Evolutionary conservation across 2,888 invertebrate genomes (phyloP).

Genomic region (Holacanthella duospinosa): DNA sequence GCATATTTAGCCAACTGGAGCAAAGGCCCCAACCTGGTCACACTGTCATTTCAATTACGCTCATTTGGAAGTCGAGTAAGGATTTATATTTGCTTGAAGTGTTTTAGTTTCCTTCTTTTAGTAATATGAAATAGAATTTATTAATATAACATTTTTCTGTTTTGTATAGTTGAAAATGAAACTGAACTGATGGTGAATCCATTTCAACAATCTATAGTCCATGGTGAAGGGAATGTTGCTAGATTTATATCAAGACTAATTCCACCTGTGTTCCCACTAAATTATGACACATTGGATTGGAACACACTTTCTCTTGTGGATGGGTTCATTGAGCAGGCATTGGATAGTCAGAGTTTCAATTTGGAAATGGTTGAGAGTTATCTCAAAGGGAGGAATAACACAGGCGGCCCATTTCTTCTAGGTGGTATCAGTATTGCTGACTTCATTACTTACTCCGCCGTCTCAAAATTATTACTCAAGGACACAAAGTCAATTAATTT

Average conservation of each 20-base stretch:
- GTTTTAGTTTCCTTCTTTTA: not conserved
- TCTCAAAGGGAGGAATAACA: slow-evolving; percentile 1
- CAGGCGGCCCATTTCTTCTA: slow-evolving; percentile 1
- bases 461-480: not conserved
- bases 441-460: slow-evolving; percentile 1
- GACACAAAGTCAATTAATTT: not conserved
- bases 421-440: slow-evolving; percentile 7
- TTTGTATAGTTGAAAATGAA: slow-evolving; percentile 10
- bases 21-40: not conserved
- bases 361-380: slow-evolving; percentile 4
- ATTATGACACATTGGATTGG: slow-evolving; percentile 18
- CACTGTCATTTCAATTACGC: slow-evolving; percentile 4
- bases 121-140: not conserved
- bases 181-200: slow-evolving; percentile 18
- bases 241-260: slow-evolving; percentile 21
- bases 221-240: slow-evolving; percentile 22
- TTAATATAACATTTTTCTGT: not conserved
- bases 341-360: not conserved
- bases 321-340: slow-evolving; percentile 13
- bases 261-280: slow-evolving; percentile 7
- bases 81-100: not conserved
- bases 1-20: slow-evolving; percentile 9
- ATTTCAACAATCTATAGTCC: slow-evolving; percentile 10
- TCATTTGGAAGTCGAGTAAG: slow-evolving; percentile 20
- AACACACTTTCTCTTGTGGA: slow-evolving; percentile 17